phyloP scores from a whole-genome alignment of 2,888 invertebrate species.

The Pimpla rufipes region DNA sequence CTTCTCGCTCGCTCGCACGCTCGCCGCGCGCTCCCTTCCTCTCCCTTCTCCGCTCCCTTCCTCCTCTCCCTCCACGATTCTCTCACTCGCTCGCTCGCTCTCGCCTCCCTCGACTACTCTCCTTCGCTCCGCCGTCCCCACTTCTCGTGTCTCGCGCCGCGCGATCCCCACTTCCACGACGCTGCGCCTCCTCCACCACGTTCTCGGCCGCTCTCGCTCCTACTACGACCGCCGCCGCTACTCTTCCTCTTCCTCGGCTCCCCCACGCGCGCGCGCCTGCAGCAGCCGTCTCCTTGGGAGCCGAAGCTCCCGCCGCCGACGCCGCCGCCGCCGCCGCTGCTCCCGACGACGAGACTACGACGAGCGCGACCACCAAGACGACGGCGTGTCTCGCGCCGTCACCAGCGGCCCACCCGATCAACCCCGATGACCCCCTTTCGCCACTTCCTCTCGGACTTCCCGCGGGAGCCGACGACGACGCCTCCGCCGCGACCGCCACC shows the following conservation, averaged over 20 bases:
- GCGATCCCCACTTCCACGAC: constrained; percentile 75
- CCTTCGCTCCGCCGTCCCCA: constrained; percentile 68
- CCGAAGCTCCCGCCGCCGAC: too few species aligned
- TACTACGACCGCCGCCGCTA: constrained; percentile 64
- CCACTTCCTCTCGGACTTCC: constrained; percentile 63
- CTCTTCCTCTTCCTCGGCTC: constrained; percentile 76
- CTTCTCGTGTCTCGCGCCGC: constrained; percentile 71
- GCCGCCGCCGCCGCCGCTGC: constrained; percentile 88
- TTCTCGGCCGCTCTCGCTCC: constrained; percentile 65
- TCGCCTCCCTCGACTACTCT: too few species aligned
- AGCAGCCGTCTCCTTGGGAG: constrained; percentile 84
- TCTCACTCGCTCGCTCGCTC: constrained; percentile 72
- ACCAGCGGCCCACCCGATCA: constrained; percentile 72
- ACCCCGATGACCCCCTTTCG: constrained; percentile 62
- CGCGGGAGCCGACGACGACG: constrained; percentile 61
- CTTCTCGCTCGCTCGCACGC: constrained; percentile 71
- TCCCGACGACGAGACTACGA: constrained; percentile 87
- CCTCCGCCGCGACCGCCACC: constrained; percentile 65
- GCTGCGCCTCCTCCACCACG: constrained; percentile 73
- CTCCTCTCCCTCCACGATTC: constrained; percentile 61
- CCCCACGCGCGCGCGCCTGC: constrained; percentile 74
- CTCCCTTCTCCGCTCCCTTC: constrained; percentile 71
- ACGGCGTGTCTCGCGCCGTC: too few species aligned
- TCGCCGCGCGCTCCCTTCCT: constrained; percentile 73
- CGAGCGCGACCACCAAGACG: too few species aligned